These are phyloP conservation scores for Epizoanthus stellaris DNA, from an alignment of 92 coral and sea anemone species.

Conservation along the genomic window DNA sequence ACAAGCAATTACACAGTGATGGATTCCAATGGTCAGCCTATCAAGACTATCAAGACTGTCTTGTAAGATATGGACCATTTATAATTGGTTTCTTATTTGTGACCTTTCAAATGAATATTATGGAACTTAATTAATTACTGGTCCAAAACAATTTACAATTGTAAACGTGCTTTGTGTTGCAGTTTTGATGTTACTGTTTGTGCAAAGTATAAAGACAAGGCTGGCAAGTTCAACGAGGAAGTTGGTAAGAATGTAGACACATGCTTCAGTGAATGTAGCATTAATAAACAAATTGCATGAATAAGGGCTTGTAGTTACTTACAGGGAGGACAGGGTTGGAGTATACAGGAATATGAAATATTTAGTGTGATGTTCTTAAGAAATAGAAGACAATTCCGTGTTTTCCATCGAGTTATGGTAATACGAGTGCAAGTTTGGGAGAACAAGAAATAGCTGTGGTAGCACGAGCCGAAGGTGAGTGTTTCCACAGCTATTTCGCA, in stretches of 20 bases:
- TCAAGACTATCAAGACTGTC: conserved; percentile 40
- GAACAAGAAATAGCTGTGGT: no score
- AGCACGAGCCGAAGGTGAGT: no score
- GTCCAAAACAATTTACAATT: neutral
- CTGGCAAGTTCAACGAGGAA: conserved; percentile 51
- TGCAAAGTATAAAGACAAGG: conserved; percentile 78
- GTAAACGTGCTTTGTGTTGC: neutral
- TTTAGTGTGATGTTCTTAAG: no score
- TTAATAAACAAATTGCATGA: no score
- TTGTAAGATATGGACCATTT: conserved; percentile 31
- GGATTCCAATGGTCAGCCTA: neutral
- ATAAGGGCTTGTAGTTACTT: no score
- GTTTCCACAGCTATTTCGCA: no score
- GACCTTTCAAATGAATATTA: neutral
- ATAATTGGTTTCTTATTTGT: neutral
- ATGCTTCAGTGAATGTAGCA: neutral
- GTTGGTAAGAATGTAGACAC: conserved; percentile 60
- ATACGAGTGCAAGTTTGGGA: no score
- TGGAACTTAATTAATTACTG: no score
- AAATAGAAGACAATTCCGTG: no score
- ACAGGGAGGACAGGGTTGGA: no score
- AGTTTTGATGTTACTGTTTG: conserved; percentile 78
- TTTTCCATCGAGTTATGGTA: no score
- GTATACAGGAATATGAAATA: no score
- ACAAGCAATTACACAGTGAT: conserved; percentile 10